Evolutionary conservation across 37 sponge, comb jelly and placozoan genomes (phyloP).

Genomic region (Aplysina aerophoba): DNA sequence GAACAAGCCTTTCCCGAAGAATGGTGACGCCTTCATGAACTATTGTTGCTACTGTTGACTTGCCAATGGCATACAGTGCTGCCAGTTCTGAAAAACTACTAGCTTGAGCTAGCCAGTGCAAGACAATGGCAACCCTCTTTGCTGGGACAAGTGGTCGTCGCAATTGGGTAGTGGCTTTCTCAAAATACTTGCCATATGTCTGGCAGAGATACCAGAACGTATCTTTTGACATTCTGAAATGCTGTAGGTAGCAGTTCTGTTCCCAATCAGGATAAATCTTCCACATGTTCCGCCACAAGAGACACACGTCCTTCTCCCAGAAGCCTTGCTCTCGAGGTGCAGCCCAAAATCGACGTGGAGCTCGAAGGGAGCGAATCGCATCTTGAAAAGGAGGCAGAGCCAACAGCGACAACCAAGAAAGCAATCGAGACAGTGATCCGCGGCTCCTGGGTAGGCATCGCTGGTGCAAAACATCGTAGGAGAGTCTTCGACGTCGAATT

Average conservation of each 20-base stretch:
- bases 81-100: neutral
- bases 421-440: too few species aligned
- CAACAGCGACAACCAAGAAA: too few species aligned
- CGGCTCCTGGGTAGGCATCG: too few species aligned
- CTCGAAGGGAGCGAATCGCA: too few species aligned
- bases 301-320: conserved; percentile 31
- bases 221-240: conserved; percentile 25
- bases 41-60: conserved; percentile 16
- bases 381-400: too few species aligned
- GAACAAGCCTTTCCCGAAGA: neutral
- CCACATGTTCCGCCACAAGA: conserved; percentile 2
- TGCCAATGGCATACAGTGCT: neutral
- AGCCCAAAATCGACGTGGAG: conserved; percentile 22
- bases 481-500: too few species aligned
- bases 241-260: conserved; percentile 18
- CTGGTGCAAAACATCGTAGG: too few species aligned
- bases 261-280: conserved; percentile 33
- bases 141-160: neutral
- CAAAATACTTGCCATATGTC: conserved; percentile 1
- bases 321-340: neutral
- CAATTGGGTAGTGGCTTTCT: conserved; percentile 1
- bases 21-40: neutral
- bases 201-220: conserved; percentile 23
- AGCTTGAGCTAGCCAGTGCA: conserved; percentile 29
- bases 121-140: conserved; percentile 13